A percentile compares a stretch with the other conserved stretches of the same genome.
Evolutionary conservation across 2,113 vertebrate genomes (phyloP).

Genomic region (Addax nasomaculatus): DNA sequence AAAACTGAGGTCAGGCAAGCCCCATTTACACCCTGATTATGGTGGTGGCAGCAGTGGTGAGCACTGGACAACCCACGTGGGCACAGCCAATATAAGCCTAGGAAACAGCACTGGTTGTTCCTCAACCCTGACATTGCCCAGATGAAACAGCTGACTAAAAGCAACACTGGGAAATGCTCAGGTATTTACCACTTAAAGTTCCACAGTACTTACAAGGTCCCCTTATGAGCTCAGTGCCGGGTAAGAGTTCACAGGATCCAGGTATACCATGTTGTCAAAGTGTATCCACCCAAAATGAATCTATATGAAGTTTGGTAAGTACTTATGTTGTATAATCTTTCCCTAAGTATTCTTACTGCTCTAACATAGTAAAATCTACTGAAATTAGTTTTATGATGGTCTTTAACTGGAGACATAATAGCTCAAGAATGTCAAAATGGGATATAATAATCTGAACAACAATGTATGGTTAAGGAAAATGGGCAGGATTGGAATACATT

Average conservation of each 20-base stretch:
- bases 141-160: neutral
- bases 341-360: neutral
- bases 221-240: neutral
- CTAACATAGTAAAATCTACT: neutral
- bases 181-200: neutral
- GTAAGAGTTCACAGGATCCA: neutral
- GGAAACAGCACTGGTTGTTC: neutral
- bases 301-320: neutral
- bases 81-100: neutral
- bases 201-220: neutral
- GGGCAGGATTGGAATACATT: neutral
- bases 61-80: neutral
- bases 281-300: neutral
- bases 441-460: neutral
- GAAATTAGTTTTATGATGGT: neutral
- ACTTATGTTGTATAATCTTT: neutral
- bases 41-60: neutral
- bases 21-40: neutral
- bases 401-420: neutral
- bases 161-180: neutral
- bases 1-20: neutral
- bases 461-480: neutral
- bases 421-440: neutral
- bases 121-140: neutral
- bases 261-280: neutral